phyloP scores from a whole-genome alignment of 2,113 vertebrate species.

The Eonycteris spelaea region DNA sequence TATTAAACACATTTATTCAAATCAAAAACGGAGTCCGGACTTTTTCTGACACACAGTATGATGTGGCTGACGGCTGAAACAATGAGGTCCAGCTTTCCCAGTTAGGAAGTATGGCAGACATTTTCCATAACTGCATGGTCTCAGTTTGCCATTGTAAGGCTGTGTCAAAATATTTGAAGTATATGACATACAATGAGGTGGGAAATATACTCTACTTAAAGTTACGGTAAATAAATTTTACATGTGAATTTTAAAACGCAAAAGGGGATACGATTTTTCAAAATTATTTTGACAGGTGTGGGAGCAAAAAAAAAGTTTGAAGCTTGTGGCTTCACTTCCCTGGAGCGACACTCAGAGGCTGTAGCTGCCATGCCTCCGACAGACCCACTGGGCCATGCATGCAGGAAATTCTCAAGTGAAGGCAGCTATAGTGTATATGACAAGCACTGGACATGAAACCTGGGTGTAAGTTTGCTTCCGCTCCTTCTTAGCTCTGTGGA shows the following conservation, averaged over 20 bases:
- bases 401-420: not conserved
- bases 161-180: not conserved
- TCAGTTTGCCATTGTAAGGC: not conserved
- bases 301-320: not conserved
- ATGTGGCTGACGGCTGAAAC: not conserved
- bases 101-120: not conserved
- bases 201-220: not conserved
- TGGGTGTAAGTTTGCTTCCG: not conserved
- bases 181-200: not conserved
- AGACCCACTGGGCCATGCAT: not conserved
- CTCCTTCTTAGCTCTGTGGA: not conserved
- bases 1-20: not conserved
- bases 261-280: not conserved
- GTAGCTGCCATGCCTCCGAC: not conserved
- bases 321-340: not conserved
- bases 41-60: not conserved
- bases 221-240: not conserved
- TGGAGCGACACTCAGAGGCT: not conserved
- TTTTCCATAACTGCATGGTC: not conserved
- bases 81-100: not conserved
- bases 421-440: not conserved
- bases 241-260: not conserved
- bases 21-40: not conserved
- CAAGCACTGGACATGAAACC: not conserved
- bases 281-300: not conserved